These are phyloP conservation scores for Sceliomorpha sp. DNA, from an alignment of 2,888 invertebrate genomes.

Conservation along the genomic window DNA sequence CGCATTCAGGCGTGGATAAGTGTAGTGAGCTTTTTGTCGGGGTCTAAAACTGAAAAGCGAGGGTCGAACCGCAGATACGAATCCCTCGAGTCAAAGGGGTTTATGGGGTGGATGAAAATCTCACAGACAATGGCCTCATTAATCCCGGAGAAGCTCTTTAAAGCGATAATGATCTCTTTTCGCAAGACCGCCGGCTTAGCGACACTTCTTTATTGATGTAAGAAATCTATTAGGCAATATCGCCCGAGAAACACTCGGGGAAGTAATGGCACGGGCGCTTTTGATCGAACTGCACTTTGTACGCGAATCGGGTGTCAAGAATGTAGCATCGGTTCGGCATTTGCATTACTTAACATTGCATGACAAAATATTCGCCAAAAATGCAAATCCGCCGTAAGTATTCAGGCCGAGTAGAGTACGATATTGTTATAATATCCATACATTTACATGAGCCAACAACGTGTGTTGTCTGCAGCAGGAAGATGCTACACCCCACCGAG, in stretches of 20 bases:
- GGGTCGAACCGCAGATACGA: conserved; percentile 59
- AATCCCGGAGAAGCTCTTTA: conserved; percentile 68
- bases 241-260: conserved; percentile 4
- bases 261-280: too few species aligned
- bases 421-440: conserved; percentile 58
- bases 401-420: conserved; percentile 50
- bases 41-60: conserved; percentile 51
- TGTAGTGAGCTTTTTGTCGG: conserved; percentile 56
- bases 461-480: conserved; percentile 47
- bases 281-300: neutral
- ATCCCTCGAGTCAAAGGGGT: conserved; percentile 68
- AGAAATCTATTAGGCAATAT: conserved; percentile 40
- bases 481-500: conserved; percentile 33
- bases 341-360: conserved; percentile 57
- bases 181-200: conserved; percentile 43
- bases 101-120: conserved; percentile 72
- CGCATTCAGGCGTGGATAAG: conserved; percentile 50
- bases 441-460: conserved; percentile 56
- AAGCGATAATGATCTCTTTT: conserved; percentile 55
- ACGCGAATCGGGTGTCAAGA: conserved; percentile 34
- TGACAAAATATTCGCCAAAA: conserved; percentile 58
- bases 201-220: conserved; percentile 45
- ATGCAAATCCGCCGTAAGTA: conserved; percentile 56
- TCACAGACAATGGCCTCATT: conserved; percentile 73
- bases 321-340: conserved; percentile 48